A percentile compares a stretch with the other conserved stretches of the same genome.
Evolutionary conservation across 2,797 vertebrate genomes (phyloP).

Genomic region (Neosalanx taihuensis): DNA sequence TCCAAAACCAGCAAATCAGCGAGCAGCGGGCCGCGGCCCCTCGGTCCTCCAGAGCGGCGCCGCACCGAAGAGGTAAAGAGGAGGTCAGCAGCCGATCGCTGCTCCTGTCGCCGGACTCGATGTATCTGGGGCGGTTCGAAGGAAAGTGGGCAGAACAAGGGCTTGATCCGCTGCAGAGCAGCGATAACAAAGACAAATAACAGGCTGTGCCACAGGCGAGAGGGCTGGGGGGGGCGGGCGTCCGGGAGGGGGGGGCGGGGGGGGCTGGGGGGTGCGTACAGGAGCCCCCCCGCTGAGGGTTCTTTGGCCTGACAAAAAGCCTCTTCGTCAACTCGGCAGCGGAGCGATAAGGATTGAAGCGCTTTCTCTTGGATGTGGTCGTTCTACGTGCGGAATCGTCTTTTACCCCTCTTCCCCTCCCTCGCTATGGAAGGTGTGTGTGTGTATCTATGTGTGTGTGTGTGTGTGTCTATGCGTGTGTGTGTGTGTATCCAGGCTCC

Average conservation of each 20-base stretch:
- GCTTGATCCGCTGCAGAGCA: constrained; percentile 48
- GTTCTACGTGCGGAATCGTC: constrained; percentile 52
- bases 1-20: constrained; percentile 22
- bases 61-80: too few species aligned
- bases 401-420: not conserved
- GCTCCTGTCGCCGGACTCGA: constrained; percentile 11
- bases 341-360: constrained; percentile 65
- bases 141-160: constrained; percentile 39
- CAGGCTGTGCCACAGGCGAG: constrained; percentile 16
- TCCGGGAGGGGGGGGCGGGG: constrained; percentile 28
- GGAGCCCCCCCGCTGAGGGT: constrained; percentile 43
- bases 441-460: not conserved
- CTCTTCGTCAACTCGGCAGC: constrained; percentile 62
- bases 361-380: constrained; percentile 57
- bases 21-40: constrained; percentile 22
- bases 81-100: too few species aligned
- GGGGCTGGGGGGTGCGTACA: constrained; percentile 36
- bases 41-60: not conserved
- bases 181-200: constrained; percentile 62
- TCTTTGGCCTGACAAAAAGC: constrained; percentile 50
- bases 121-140: constrained; percentile 35
- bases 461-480: not conserved
- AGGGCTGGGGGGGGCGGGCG: constrained; percentile 24
- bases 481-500: constrained; percentile 43
- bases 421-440: constrained; percentile 32